Evolutionary conservation across 2,113 vertebrate genomes (phyloP).

Genomic region (Paraplagusia blochii): DNA sequence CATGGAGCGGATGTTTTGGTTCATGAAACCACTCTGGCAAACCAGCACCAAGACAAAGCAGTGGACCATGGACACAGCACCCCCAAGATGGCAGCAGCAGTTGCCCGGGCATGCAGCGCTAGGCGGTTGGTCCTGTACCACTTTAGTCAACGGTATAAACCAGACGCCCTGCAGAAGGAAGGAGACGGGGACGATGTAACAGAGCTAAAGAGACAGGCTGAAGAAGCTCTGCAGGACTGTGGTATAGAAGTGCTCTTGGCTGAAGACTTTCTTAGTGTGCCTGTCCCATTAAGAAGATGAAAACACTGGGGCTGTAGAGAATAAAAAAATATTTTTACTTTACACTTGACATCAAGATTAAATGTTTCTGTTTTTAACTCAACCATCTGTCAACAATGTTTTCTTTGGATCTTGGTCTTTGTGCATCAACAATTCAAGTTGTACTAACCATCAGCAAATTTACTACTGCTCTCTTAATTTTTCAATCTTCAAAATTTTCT

Average conservation of each 20-base stretch:
- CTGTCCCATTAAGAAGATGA: slow-evolving; percentile 74
- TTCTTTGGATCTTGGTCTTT: too few relatives aligned
- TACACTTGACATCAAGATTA: too few relatives aligned
- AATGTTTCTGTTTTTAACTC: too few relatives aligned
- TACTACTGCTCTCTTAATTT: too few relatives aligned
- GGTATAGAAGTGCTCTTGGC: slow-evolving; percentile 80
- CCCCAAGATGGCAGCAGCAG: slow-evolving; percentile 79
- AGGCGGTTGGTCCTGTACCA: slow-evolving; percentile 81
- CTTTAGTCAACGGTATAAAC: slow-evolving; percentile 92
- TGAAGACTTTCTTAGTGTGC: slow-evolving; percentile 86
- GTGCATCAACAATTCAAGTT: too few relatives aligned
- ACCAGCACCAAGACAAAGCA: slow-evolving; percentile 82
- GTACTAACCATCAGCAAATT: too few relatives aligned
- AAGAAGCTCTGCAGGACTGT: slow-evolving; percentile 62
- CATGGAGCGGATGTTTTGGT: slow-evolving; percentile 81
- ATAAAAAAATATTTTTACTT: too few relatives aligned
- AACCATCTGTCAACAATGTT: too few relatives aligned
- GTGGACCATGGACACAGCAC: slow-evolving; percentile 89
- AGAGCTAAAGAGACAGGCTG: slow-evolving; percentile 80
- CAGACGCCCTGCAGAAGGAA: slow-evolving; percentile 54
- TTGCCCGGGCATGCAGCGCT: slow-evolving; percentile 75
- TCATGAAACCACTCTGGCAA: slow-evolving; percentile 88
- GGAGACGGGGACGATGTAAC: slow-evolving; percentile 67
- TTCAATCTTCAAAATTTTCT: too few relatives aligned
- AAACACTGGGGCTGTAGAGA: neutral